Conservation (phyloP, 2,888 invertebrate species). For the Lithophane leautieri region DNA sequence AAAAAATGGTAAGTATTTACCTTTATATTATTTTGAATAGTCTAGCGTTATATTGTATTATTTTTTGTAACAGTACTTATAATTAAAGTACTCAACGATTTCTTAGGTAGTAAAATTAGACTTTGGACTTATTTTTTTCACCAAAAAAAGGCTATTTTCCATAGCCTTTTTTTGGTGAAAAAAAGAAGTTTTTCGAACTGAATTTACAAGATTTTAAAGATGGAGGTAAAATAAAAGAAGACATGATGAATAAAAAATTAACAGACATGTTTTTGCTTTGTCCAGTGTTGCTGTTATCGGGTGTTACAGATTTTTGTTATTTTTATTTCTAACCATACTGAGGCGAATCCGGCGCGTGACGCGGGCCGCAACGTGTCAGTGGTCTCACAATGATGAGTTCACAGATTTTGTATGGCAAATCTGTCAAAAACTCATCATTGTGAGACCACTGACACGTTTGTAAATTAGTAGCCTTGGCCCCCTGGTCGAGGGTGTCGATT, state of each 20-base stretch:
- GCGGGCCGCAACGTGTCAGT: no score
- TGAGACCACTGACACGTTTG: no score
- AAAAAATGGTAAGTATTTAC: conserved; percentile 37
- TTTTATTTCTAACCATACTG: neutral
- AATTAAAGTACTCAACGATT: conserved; percentile 6
- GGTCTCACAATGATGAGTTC: no score
- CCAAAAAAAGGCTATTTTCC: no score
- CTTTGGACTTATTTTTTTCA: no score
- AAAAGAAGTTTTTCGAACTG: no score
- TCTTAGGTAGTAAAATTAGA: conserved; percentile 7
- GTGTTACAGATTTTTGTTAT: neutral
- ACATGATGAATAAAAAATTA: neutral
- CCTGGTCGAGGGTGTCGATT: no score
- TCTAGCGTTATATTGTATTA: neutral
- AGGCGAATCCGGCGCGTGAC: no score
- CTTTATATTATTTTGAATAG: conserved; percentile 29
- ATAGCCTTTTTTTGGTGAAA: neutral
- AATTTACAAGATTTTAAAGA: neutral
- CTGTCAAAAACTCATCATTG: no score
- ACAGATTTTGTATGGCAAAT: no score
- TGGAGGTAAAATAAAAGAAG: neutral
- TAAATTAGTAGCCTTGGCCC: no score
- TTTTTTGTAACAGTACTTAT: conserved; percentile 1
- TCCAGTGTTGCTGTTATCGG: neutral
- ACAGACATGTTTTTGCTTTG: no score